phyloP scores from a whole-genome alignment of 53 echinoderm and acorn worm species.

The Apostichopus leukothele region DNA sequence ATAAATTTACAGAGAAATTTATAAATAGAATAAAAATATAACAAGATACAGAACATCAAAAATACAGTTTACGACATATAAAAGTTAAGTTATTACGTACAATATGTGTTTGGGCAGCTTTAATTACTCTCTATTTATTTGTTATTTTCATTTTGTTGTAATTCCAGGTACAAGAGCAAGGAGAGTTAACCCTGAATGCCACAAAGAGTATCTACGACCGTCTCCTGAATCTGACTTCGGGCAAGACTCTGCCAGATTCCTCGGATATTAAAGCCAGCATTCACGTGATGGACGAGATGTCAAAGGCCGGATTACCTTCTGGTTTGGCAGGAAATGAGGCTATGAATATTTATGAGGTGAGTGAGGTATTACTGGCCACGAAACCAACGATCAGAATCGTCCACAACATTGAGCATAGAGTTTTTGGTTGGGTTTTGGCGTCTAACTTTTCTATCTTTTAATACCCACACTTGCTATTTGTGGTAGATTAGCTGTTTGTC shows the following conservation, averaged over 20 bases:
- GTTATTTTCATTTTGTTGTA: neutral
- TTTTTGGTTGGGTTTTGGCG: too few relatives aligned
- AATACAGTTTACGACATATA: too few relatives aligned
- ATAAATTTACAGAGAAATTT: too few relatives aligned
- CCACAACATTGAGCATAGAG: too few relatives aligned
- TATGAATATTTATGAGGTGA: constrained; percentile 40
- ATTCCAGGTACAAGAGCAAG: constrained; percentile 53
- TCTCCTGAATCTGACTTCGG: constrained; percentile 32
- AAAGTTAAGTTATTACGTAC: too few relatives aligned
- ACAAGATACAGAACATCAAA: too few relatives aligned
- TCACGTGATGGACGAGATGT: constrained; percentile 41
- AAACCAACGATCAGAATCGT: too few relatives aligned
- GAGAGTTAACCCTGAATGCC: constrained; percentile 36
- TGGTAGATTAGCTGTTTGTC: too few relatives aligned
- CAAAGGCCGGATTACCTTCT: constrained; percentile 32
- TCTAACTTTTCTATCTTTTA: too few relatives aligned
- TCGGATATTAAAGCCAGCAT: constrained; percentile 52
- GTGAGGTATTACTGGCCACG: too few relatives aligned
- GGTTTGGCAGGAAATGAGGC: constrained; percentile 7
- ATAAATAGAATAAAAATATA: too few relatives aligned
- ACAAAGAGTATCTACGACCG: constrained; percentile 39
- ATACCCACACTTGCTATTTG: too few relatives aligned
- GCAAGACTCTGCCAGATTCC: neutral
- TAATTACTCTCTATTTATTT: neutral
- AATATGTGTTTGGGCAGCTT: neutral